phyloP scores from a whole-genome alignment of 2,113 vertebrate species.

The Tragelaphus scriptus region DNA sequence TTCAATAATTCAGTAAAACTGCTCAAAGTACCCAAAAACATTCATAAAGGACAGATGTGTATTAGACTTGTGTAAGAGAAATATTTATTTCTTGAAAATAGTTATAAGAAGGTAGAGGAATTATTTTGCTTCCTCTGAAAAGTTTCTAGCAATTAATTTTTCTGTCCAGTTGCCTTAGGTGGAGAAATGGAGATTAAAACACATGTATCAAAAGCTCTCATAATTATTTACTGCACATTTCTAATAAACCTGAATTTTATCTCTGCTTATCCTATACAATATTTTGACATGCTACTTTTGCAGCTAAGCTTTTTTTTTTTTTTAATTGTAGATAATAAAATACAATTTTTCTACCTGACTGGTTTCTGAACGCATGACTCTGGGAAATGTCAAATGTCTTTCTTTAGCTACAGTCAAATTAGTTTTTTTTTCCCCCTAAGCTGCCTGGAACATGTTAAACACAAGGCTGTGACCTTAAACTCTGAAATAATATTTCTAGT shows the following conservation, averaged over 20 bases:
- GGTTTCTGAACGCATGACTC: conserved; percentile 60
- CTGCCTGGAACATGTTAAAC: conserved; percentile 72
- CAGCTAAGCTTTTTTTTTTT: conserved; percentile 33
- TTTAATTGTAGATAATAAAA: conserved; percentile 54
- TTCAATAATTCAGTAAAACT: conserved; percentile 20
- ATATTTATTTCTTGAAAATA: conserved; percentile 19
- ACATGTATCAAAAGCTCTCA: conserved; percentile 25
- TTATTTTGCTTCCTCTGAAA: conserved; percentile 21
- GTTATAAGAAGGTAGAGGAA: not conserved
- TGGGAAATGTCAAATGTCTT: conserved; percentile 70
- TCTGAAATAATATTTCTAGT: conserved; percentile 65
- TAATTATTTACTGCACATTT: conserved; percentile 37
- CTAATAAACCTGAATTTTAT: conserved; percentile 54
- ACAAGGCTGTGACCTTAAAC: conserved; percentile 67
- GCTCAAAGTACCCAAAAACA: not conserved
- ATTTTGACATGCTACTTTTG: conserved; percentile 62
- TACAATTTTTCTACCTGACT: conserved; percentile 64
- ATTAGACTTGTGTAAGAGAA: not conserved
- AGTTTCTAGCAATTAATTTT: conserved; percentile 22
- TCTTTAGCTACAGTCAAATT: conserved; percentile 69
- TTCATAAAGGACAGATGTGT: not conserved
- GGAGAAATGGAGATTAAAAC: conserved; percentile 38
- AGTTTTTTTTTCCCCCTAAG: not conserved
- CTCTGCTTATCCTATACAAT: conserved; percentile 65
- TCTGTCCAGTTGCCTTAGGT: not conserved